Conservation (phyloP, 2,113 vertebrate genomes). For the Xiphias gladius region DNA sequence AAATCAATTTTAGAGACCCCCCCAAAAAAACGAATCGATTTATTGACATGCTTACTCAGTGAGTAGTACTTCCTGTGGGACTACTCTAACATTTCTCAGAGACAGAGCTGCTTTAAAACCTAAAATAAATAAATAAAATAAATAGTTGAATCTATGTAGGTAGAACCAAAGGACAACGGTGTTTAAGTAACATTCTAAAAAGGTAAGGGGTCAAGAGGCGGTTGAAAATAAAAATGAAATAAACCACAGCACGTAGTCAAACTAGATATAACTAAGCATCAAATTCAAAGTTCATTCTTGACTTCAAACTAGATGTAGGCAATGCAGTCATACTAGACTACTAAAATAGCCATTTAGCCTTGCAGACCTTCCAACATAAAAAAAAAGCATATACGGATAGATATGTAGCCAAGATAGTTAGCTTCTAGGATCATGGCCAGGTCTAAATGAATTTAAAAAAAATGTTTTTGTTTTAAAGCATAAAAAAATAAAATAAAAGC, state of each 20-base stretch:
- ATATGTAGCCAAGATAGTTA: background rate
- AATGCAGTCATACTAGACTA: background rate
- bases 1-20: background rate
- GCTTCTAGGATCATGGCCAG: background rate
- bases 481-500: background rate
- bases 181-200: too few relatives aligned
- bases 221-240: too few relatives aligned
- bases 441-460: background rate
- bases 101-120: background rate
- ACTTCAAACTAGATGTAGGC: background rate
- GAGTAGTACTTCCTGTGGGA: too few relatives aligned
- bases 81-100: background rate
- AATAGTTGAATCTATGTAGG: too few relatives aligned
- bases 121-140: background rate
- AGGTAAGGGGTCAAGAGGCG: too few relatives aligned
- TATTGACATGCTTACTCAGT: background rate
- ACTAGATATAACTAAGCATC: too few relatives aligned
- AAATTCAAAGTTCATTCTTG: too few relatives aligned
- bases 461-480: background rate
- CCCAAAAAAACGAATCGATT: too few relatives aligned
- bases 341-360: background rate
- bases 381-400: background rate
- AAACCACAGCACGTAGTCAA: too few relatives aligned
- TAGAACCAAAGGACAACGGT: background rate
- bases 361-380: background rate